Percentiles rank a stretch among this genome's conserved stretches.
phyloP scores from a whole-genome alignment of 2,888 invertebrate genomes.

The Dasysyrphus tricinctus region DNA sequence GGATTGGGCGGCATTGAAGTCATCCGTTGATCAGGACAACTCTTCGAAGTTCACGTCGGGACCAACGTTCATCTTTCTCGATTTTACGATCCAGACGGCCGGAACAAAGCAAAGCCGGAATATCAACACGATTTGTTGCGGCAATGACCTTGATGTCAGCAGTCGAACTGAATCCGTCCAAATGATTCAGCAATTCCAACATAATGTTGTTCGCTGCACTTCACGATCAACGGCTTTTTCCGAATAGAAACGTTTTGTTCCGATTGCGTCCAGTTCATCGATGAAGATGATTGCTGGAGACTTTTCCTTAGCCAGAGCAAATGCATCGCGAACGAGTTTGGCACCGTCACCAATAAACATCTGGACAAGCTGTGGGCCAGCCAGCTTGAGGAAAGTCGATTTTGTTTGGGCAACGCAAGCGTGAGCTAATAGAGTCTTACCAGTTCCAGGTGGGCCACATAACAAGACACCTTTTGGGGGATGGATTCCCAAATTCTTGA shows the following conservation, averaged over 20 bases:
- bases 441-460: slow-evolving; percentile 88
- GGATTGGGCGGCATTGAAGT: slow-evolving; percentile 99
- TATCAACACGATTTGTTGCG: slow-evolving; percentile 99
- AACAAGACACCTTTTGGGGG: slow-evolving; percentile 91
- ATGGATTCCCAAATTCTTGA: slow-evolving; percentile 98
- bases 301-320: slow-evolving; percentile 99
- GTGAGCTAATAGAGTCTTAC: slow-evolving; percentile 97
- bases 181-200: slow-evolving; percentile 98
- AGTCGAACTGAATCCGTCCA: slow-evolving; percentile 99
- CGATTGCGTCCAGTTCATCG: slow-evolving; percentile 99
- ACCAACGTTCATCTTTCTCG: slow-evolving; percentile 98
- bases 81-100: slow-evolving; percentile 99
- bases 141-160: slow-evolving; percentile 99
- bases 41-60: slow-evolving; percentile 97
- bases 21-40: slow-evolving; percentile 97
- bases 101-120: slow-evolving; percentile 97
- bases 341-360: slow-evolving; percentile 99
- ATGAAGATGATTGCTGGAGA: slow-evolving; percentile 99
- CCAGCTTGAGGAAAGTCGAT: slow-evolving; percentile 98
- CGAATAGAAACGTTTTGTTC: slow-evolving; percentile 97
- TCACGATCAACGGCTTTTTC: slow-evolving; percentile 99
- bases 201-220: slow-evolving; percentile 99
- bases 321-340: slow-evolving; percentile 98
- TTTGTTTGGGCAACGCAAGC: slow-evolving; percentile 99
- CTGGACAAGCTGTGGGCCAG: slow-evolving; percentile 99